Evolutionary conservation across 2,113 vertebrate species (phyloP).

Genomic region (Rhabdornis inornatus): DNA sequence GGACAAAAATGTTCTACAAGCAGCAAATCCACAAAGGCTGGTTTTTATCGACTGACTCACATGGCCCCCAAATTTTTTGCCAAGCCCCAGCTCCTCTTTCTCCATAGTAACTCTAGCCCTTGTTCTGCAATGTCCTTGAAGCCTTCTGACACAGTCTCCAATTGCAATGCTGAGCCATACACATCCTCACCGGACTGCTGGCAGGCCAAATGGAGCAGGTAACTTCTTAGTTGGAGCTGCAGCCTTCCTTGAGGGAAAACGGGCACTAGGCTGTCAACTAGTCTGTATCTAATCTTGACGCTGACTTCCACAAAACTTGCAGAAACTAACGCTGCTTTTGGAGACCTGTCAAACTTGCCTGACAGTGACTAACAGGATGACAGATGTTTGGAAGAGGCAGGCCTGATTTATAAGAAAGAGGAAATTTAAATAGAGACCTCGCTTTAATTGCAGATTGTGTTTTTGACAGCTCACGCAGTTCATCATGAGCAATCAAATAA

Average conservation of each 20-base stretch:
- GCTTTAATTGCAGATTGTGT: neutral
- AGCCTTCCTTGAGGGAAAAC: neutral
- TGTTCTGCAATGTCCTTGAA: neutral
- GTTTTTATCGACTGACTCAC: fast-evolving
- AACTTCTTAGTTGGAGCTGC: neutral
- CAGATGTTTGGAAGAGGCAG: neutral
- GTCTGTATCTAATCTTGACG: neutral
- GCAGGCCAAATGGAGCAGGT: neutral
- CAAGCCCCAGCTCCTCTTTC: neutral
- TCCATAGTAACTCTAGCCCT: neutral
- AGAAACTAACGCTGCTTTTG: neutral
- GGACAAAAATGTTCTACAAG: neutral
- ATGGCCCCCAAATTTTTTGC: neutral
- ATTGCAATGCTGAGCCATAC: fast-evolving
- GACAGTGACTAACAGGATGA: neutral
- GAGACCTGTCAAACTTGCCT: neutral
- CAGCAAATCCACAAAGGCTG: neutral
- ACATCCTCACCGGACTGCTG: neutral
- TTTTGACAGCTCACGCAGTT: neutral
- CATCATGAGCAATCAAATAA: neutral
- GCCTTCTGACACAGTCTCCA: neutral
- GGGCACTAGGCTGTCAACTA: fast-evolving
- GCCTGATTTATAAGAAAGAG: neutral
- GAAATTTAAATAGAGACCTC: neutral
- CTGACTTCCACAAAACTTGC: neutral